Percentiles rank a stretch among this genome's conserved stretches.
These are phyloP conservation scores for Scolopax bukidnonensis DNA, from an alignment of 2,797 vertebrate species.

Conservation along the genomic window DNA sequence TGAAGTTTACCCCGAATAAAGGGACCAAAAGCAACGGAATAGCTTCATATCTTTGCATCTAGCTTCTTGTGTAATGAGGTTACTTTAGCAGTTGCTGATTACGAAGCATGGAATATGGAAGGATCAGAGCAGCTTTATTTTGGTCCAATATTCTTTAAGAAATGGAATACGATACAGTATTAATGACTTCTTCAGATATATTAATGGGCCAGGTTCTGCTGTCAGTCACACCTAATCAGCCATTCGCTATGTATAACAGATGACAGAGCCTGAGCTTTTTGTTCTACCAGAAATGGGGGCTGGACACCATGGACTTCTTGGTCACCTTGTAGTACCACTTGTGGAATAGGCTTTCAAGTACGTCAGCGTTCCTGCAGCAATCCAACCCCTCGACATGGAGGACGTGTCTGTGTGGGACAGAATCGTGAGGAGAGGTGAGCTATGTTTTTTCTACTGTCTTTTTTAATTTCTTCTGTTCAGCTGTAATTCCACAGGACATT, in stretches of 20 bases:
- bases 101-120: not conserved
- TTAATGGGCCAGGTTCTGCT: slow-evolving; percentile 20
- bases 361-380: slow-evolving; percentile 97
- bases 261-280: slow-evolving; percentile 65
- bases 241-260: slow-evolving; percentile 59
- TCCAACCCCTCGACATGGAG: slow-evolving; percentile 92
- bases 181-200: slow-evolving; percentile 40
- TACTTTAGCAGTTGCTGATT: not conserved
- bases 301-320: slow-evolving; percentile 97
- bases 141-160: not conserved
- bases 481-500: not conserved
- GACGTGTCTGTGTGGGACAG: slow-evolving; percentile 95
- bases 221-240: slow-evolving; percentile 61
- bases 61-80: not conserved
- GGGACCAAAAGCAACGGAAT: not conserved
- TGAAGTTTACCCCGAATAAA: not conserved
- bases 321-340: slow-evolving; percentile 96
- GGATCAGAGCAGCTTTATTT: not conserved
- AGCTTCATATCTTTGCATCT: not conserved
- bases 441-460: accelerated
- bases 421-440: slow-evolving; percentile 93
- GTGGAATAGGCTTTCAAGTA: slow-evolving; percentile 96
- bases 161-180: not conserved
- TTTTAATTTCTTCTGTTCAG: not conserved
- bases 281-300: slow-evolving; percentile 89